Conservation (phyloP, 2,797 vertebrate genomes). For the Danionella dracula region DNA sequence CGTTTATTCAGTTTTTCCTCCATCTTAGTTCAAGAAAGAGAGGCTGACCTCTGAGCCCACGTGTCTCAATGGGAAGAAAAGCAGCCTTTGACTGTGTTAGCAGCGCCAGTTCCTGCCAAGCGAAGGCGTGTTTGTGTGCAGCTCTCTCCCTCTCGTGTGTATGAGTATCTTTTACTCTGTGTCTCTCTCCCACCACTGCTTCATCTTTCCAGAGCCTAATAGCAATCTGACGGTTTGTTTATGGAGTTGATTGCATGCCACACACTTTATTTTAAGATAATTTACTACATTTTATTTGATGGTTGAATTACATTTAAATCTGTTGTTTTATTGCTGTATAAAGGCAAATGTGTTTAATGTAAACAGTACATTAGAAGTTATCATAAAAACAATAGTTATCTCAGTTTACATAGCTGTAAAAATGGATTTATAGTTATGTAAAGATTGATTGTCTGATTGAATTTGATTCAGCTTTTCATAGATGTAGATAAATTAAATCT, state of each 20-base stretch:
- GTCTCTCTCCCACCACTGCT: background rate
- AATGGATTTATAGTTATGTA: no score
- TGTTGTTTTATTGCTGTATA: no score
- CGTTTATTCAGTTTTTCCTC: slow-evolving; percentile 52
- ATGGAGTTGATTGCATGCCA: slow-evolving; percentile 7
- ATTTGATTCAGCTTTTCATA: no score
- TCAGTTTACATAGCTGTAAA: no score
- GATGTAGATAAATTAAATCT: no score
- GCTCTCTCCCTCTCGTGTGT: background rate
- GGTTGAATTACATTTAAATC: no score
- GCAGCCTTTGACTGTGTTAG: slow-evolving; percentile 60
- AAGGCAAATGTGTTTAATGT: no score
- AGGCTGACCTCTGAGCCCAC: slow-evolving; percentile 51
- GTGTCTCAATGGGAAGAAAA: slow-evolving; percentile 63
- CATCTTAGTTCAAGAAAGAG: slow-evolving; percentile 55
- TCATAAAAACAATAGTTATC: no score
- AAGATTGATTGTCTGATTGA: no score
- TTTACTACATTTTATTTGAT: no score
- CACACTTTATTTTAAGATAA: no score
- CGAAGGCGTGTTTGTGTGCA: slow-evolving; percentile 23
- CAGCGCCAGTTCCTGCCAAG: slow-evolving; percentile 43
- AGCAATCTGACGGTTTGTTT: slow-evolving; percentile 23
- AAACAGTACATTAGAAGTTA: no score
- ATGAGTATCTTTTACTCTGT: background rate
- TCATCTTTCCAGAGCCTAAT: slow-evolving; percentile 6